Evolutionary conservation across 2,113 vertebrate species (phyloP).

Genomic region (Gobiocypris rarus): DNA sequence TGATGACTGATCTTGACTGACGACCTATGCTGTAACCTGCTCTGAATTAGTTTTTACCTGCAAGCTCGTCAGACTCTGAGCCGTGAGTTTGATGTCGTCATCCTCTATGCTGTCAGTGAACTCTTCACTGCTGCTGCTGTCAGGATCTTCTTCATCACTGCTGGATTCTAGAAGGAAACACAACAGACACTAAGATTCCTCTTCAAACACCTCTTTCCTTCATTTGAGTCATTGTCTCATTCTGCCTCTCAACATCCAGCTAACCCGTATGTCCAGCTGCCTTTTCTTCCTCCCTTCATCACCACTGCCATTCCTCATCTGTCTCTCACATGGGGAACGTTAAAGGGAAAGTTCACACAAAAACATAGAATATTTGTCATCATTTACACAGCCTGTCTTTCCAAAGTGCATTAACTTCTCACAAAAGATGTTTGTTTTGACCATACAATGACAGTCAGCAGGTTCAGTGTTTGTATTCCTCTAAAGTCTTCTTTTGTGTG

Average conservation of each 20-base stretch:
- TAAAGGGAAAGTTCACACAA: neutral
- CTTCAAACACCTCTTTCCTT: neutral
- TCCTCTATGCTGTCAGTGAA: constrained; percentile 85
- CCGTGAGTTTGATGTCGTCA: constrained; percentile 54
- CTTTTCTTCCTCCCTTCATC: neutral
- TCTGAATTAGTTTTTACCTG: constrained; percentile 67
- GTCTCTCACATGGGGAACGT: neutral
- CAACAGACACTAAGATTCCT: constrained; percentile 6
- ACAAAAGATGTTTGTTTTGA: neutral
- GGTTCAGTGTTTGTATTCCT: neutral
- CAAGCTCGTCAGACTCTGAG: constrained; percentile 58
- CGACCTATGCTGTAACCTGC: too few relatives aligned
- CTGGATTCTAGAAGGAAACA: constrained; percentile 77
- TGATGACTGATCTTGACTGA: too few relatives aligned
- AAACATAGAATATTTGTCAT: neutral
- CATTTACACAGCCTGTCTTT: neutral
- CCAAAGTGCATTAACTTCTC: neutral
- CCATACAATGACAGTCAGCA: neutral
- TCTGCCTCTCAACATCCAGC: neutral
- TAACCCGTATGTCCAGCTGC: neutral
- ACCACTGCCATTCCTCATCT: neutral
- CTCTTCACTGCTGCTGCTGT: constrained; percentile 74
- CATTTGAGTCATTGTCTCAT: neutral
- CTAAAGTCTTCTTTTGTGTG: neutral
- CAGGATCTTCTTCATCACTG: constrained; percentile 65